Percentiles rank a stretch among this genome's conserved stretches.
Evolutionary conservation across 2,797 vertebrate species (phyloP).

Genomic region (Urosaurus nigricauda): DNA sequence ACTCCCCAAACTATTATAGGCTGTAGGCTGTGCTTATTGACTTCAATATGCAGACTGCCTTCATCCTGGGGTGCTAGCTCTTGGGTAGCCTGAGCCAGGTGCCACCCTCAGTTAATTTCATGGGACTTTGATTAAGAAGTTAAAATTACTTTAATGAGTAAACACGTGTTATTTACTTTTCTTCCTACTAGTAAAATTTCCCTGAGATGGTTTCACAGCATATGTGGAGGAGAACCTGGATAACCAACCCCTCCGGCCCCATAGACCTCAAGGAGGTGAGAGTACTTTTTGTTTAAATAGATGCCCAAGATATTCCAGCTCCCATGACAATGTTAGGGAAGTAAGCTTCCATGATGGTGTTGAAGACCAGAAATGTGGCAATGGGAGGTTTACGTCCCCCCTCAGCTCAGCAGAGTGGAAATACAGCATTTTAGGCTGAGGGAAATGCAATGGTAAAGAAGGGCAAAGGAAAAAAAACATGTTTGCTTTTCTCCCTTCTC

Average conservation of each 20-base stretch:
- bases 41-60: background rate
- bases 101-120: background rate
- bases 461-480: background rate
- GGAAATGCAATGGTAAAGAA: background rate
- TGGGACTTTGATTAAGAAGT: background rate
- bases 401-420: background rate
- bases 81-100: background rate
- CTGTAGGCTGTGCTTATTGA: background rate
- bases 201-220: background rate
- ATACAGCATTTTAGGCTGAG: background rate
- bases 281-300: background rate
- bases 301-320: background rate
- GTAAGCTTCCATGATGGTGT: background rate
- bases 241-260: background rate
- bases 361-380: background rate
- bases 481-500: background rate
- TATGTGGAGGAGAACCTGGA: background rate
- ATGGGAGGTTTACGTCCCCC: background rate
- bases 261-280: no score
- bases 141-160: background rate
- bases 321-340: no score
- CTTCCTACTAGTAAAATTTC: background rate
- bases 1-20: background rate
- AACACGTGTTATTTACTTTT: background rate
- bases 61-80: background rate